Evolutionary conservation across 2,113 vertebrate species (phyloP).

Genomic region (Penelope pileata): DNA sequence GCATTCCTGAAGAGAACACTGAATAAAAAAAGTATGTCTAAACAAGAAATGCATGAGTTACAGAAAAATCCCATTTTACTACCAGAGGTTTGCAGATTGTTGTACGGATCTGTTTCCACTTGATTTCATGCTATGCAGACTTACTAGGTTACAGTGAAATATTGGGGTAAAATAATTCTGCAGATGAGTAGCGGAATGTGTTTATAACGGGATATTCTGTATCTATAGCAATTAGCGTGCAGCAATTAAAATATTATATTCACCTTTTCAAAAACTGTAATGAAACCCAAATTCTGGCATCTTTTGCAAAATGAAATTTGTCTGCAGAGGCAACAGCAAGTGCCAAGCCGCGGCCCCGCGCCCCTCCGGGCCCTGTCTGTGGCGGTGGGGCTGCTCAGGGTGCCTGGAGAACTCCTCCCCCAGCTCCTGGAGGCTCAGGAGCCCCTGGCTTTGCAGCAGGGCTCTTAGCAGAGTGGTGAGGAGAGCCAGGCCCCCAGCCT

Average conservation of each 20-base stretch:
- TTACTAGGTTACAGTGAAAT: not conserved
- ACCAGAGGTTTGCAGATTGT: not conserved
- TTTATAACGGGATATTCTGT: not conserved
- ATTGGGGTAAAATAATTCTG: not conserved
- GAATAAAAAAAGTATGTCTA: not conserved
- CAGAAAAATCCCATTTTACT: not conserved
- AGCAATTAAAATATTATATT: not conserved
- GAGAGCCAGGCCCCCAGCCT: not conserved
- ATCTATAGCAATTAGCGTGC: not conserved
- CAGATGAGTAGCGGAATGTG: not conserved
- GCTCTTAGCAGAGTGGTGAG: not conserved
- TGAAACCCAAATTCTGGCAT: not conserved
- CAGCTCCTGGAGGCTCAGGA: too few species aligned
- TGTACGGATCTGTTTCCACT: slow-evolving; percentile 22
- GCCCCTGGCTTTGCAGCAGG: not conserved
- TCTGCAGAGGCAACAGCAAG: not conserved
- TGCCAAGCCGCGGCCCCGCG: too few species aligned
- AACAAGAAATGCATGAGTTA: not conserved
- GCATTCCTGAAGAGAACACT: not conserved
- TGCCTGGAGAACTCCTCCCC: too few species aligned
- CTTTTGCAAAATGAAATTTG: not conserved
- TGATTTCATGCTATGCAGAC: not conserved
- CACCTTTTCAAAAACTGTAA: not conserved
- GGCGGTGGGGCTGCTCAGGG: too few species aligned
- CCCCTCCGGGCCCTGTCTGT: too few species aligned